Conservation (phyloP, 64 coral and sea anemone genomes). For the Actinia equina region DNA sequence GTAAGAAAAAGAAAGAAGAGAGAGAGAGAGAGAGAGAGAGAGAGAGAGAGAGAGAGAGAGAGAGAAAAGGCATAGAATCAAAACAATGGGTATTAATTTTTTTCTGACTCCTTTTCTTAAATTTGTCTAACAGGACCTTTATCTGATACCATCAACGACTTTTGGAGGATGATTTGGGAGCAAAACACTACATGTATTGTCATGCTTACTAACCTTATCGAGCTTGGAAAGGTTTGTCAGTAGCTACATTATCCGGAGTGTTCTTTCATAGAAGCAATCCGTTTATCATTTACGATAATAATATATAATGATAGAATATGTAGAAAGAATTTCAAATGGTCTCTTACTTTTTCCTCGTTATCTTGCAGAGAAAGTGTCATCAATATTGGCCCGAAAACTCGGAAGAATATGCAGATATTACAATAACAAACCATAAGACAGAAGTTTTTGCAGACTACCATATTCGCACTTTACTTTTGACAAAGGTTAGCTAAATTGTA, state of each 20-base stretch:
- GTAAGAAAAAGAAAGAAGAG: too few relatives aligned
- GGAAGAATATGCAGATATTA: slow-evolving; percentile 31
- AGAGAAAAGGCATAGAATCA: too few relatives aligned
- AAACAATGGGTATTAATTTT: too few relatives aligned
- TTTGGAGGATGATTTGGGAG: slow-evolving; percentile 69
- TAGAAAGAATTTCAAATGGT: too few relatives aligned
- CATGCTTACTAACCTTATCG: slow-evolving; percentile 61
- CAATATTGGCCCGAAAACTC: slow-evolving; percentile 67
- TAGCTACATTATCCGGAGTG: background rate
- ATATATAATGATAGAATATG: too few relatives aligned
- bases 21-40: background rate
- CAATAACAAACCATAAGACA: slow-evolving; percentile 45
- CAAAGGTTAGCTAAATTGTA: slow-evolving; percentile 39
- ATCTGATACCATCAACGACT: slow-evolving; percentile 7
- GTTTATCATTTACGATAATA: too few relatives aligned
- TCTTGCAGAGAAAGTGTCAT: slow-evolving; percentile 65
- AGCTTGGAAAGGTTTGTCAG: slow-evolving; percentile 33
- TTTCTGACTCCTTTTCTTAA: background rate
- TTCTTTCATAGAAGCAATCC: too few relatives aligned
- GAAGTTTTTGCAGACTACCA: slow-evolving; percentile 77
- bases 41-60: too few relatives aligned
- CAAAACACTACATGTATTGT: slow-evolving; percentile 27
- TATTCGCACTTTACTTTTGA: slow-evolving; percentile 54
- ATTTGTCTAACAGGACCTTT: slow-evolving; percentile 15
- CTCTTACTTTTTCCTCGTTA: too few relatives aligned